phyloP scores from a whole-genome alignment of 2,888 invertebrate genomes.

The Acanthosepion pharaonis region DNA sequence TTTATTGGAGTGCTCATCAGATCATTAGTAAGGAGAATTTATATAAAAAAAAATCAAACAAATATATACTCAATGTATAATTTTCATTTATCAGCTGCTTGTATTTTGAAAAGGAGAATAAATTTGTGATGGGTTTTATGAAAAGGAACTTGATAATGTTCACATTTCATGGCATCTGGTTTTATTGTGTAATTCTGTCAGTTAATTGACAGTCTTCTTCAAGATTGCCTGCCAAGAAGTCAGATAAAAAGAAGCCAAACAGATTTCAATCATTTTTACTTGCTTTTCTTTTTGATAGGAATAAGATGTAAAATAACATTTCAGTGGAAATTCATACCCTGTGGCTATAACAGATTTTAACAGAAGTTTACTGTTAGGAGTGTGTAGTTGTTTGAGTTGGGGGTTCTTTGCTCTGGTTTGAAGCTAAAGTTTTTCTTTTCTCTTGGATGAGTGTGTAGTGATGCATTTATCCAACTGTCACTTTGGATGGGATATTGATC shows the following conservation, averaged over 20 bases:
- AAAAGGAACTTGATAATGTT: neutral
- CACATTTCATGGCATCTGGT: neutral
- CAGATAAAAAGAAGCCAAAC: neutral
- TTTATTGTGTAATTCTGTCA: neutral
- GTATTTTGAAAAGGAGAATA: neutral
- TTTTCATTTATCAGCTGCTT: neutral
- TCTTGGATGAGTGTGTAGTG: conserved; percentile 33
- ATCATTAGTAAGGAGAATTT: neutral
- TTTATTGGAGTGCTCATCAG: neutral
- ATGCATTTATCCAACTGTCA: neutral
- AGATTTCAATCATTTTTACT: neutral
- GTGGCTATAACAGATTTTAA: neutral
- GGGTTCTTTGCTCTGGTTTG: neutral
- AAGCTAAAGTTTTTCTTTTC: neutral
- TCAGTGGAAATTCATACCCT: neutral
- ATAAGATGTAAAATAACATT: neutral
- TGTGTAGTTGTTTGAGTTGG: neutral
- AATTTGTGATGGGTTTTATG: neutral
- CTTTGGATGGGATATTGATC: conserved; percentile 1
- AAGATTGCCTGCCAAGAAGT: neutral
- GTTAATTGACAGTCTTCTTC: neutral
- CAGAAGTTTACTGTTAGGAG: neutral
- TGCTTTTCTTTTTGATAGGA: neutral
- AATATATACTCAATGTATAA: neutral
- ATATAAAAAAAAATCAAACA: neutral